Evolutionary conservation across 2,797 vertebrate genomes (phyloP).

Genomic region (Melanogrammus aeglefinus): DNA sequence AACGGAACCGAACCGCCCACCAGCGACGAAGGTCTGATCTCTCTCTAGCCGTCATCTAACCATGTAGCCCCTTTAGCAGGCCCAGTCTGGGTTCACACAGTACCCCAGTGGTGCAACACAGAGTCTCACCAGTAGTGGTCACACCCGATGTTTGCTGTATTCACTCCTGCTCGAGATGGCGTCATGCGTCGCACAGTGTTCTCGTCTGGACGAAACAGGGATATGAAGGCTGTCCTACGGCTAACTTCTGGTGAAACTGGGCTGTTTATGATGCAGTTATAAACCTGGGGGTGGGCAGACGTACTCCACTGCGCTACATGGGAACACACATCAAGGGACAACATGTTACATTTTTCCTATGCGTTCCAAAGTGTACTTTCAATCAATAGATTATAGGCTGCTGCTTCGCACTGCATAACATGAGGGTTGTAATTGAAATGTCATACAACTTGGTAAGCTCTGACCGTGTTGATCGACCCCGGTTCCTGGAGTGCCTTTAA

Average conservation of each 20-base stretch:
- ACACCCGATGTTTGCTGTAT: background rate
- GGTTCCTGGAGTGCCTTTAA: background rate
- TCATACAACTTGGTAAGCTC: background rate
- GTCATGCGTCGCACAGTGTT: background rate
- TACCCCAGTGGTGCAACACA: background rate
- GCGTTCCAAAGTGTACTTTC: background rate
- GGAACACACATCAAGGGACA: background rate
- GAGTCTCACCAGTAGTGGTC: background rate
- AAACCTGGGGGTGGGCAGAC: background rate
- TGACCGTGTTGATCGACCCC: background rate
- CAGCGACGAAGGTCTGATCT: constrained; percentile 89
- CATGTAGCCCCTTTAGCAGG: constrained; percentile 12
- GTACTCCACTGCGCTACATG: background rate
- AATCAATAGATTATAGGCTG: background rate
- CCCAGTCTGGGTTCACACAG: background rate
- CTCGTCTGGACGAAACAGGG: background rate
- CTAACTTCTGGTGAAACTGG: background rate
- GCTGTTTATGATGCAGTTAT: background rate
- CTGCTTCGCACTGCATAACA: background rate
- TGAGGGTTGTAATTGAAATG: background rate
- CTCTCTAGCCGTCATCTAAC: background rate
- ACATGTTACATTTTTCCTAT: background rate
- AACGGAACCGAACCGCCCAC: constrained; percentile 97
- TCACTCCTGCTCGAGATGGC: background rate
- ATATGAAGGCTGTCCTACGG: background rate